Conservation (phyloP, 2,113 vertebrate genomes). For the Macaca fascicularis region T2T-MFA8v1.1 NC_088385.1:15607501-15608000, state of each 20-base stretch:
- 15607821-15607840: slow-evolving; percentile 25
- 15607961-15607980: slow-evolving; percentile 83
- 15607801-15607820: background rate
- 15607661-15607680: background rate
- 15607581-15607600: background rate
- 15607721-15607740: slow-evolving; percentile 15
- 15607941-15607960: slow-evolving; percentile 80
- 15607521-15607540: background rate
- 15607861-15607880: slow-evolving; percentile 46
- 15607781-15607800: background rate
- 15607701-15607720: background rate
- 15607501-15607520: background rate
- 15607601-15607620: background rate
- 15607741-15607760: slow-evolving; percentile 19
- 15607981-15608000: slow-evolving; percentile 82
- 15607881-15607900: slow-evolving; percentile 72
- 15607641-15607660: background rate
- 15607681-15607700: background rate
- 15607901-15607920: slow-evolving; percentile 51
- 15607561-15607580: background rate
- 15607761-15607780: background rate
- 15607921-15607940: slow-evolving; percentile 77
- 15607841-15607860: slow-evolving; percentile 33
- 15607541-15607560: background rate
- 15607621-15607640: background rate